Percentiles rank a stretch among this genome's conserved stretches.
Evolutionary conservation across 2,888 invertebrate genomes (phyloP).

Genomic region (Sinhomidia bicolor): DNA sequence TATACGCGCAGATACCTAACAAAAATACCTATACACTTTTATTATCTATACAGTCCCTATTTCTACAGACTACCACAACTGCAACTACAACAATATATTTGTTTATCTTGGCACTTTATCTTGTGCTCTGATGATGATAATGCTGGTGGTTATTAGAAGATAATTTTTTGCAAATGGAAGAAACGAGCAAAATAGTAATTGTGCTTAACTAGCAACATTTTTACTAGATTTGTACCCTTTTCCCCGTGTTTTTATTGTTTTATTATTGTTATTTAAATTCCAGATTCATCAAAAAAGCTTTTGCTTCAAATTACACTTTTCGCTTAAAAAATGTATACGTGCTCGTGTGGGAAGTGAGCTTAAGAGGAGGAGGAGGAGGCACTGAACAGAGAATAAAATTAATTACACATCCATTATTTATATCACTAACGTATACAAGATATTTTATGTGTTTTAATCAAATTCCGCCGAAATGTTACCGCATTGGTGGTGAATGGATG

Average conservation of each 20-base stretch:
- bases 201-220: not conserved
- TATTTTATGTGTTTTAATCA: slow-evolving; percentile 55
- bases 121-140: not conserved
- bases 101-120: slow-evolving; percentile 12
- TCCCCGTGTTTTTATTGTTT: not conserved
- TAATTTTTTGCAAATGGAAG: not conserved
- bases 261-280: not conserved
- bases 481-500: not conserved
- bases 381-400: slow-evolving; percentile 55
- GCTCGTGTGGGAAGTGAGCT: slow-evolving; percentile 34
- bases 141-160: not conserved
- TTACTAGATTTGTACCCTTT: not conserved
- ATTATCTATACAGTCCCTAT: not conserved
- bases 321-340: not conserved
- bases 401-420: slow-evolving; percentile 57
- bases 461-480: slow-evolving; percentile 56
- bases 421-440: slow-evolving; percentile 48
- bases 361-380: not conserved
- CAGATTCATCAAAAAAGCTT: not conserved
- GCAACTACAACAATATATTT: not conserved
- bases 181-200: slow-evolving; percentile 8
- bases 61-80: too few species aligned
- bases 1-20: too few species aligned
- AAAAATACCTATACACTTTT: not conserved
- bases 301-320: not conserved